Percentiles rank a stretch among this genome's conserved stretches.
Evolutionary conservation across 2,888 invertebrate species (phyloP).

Genomic region (Lacanobia oleracea): DNA sequence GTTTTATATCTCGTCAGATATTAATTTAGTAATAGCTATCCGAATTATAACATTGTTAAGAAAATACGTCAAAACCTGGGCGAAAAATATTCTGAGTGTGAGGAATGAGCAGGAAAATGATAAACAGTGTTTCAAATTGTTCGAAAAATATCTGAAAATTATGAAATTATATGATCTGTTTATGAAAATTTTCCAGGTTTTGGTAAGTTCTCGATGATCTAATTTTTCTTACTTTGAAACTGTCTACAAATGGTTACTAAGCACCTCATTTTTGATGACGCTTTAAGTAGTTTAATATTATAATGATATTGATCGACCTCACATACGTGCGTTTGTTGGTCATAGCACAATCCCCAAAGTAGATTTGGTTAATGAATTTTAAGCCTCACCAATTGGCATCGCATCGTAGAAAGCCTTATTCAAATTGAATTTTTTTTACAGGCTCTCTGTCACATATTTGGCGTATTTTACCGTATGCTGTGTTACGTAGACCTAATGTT

Average conservation of each 20-base stretch:
- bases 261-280: too few relatives aligned
- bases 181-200: conserved; percentile 39
- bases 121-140: conserved; percentile 14
- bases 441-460: background rate
- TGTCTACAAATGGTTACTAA: too few relatives aligned
- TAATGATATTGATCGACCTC: too few relatives aligned
- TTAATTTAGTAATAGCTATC: conserved; percentile 37
- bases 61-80: conserved; percentile 30
- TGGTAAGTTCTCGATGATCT: conserved; percentile 38
- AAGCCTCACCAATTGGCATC: background rate
- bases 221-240: too few relatives aligned
- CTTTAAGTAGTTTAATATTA: too few relatives aligned
- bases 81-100: background rate
- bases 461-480: background rate
- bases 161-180: conserved; percentile 39
- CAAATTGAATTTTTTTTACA: background rate
- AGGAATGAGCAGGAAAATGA: background rate
- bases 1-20: conserved; percentile 7
- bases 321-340: too few relatives aligned
- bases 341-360: too few relatives aligned
- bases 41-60: conserved; percentile 35
- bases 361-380: background rate
- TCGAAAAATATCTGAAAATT: conserved; percentile 31
- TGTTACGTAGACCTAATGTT: background rate
- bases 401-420: background rate